phyloP scores from a whole-genome alignment of 2,888 invertebrate genomes.

The Eurytoma adleriae region DNA sequence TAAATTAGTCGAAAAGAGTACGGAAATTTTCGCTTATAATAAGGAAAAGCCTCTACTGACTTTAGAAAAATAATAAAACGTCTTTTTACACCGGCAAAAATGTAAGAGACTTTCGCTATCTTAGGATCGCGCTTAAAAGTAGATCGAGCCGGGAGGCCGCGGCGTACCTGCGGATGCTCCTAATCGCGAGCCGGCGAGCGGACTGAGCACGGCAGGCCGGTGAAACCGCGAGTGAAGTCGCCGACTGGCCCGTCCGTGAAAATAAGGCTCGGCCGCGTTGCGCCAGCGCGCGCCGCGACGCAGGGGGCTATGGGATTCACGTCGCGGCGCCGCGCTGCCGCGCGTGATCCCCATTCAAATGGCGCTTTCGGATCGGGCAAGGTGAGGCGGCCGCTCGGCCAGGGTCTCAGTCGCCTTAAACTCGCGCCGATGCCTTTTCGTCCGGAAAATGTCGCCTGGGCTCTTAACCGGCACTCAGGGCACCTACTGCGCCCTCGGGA shows the following conservation, averaged over 20 bases:
- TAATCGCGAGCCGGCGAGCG: conserved; percentile 46
- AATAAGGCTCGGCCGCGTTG: conserved; percentile 21
- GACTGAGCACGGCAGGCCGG: conserved; percentile 54
- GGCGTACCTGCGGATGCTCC: conserved; percentile 15
- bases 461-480: background rate
- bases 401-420: background rate
- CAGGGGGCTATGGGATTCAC: conserved; percentile 50
- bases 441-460: background rate
- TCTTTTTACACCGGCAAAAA: too few species aligned
- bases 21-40: too few species aligned
- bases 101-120: background rate
- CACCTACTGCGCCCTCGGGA: background rate
- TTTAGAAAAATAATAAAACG: too few species aligned
- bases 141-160: background rate
- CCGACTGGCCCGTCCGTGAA: conserved; percentile 32
- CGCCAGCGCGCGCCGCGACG: conserved; percentile 5
- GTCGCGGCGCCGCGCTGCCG: conserved; percentile 24
- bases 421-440: background rate
- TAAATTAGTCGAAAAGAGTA: too few species aligned
- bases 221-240: conserved; percentile 30
- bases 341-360: conserved; percentile 55
- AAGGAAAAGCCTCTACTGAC: too few species aligned
- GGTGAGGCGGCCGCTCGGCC: background rate
- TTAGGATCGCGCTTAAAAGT: background rate
- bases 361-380: conserved; percentile 3